Conservation (phyloP, 2,113 vertebrate species). For the Pterocles gutturalis region DNA sequence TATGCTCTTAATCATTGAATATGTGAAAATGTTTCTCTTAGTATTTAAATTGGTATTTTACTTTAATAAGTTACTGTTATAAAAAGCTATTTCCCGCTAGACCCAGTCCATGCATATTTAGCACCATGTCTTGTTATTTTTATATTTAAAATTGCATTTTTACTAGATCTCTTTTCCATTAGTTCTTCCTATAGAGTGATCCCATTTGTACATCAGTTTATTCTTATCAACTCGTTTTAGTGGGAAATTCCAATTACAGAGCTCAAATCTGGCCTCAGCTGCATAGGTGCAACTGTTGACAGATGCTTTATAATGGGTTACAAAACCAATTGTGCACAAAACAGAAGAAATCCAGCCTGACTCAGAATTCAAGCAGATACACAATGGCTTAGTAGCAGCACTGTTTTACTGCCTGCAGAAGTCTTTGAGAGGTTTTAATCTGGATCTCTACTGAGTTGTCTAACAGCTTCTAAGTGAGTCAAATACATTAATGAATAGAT, state of each 20-base stretch:
- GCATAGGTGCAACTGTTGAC: not conserved
- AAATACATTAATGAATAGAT: constrained; percentile 10
- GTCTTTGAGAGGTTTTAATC: not conserved
- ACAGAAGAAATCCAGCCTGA: not conserved
- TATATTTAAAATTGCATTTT: not conserved
- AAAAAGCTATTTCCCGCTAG: not conserved
- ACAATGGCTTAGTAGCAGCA: not conserved
- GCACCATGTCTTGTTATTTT: not conserved
- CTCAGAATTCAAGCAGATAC: not conserved
- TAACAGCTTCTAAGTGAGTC: constrained; percentile 4
- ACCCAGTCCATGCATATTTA: not conserved
- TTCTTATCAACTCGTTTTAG: not conserved
- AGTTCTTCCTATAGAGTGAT: not conserved
- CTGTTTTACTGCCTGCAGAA: not conserved
- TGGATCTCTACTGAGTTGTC: not conserved
- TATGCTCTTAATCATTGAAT: not conserved
- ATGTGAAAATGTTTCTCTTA: not conserved
- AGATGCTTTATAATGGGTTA: constrained; percentile 6
- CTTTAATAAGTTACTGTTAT: not conserved
- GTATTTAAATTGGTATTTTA: not conserved
- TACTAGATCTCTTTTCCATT: not conserved
- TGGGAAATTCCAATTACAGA: constrained; percentile 11
- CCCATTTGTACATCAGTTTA: not conserved
- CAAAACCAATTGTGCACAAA: not conserved
- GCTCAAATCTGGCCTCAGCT: not conserved